These are phyloP conservation scores for Ficedula albicollis DNA, from an alignment of 2,797 vertebrate species.

Conservation along the genomic window DNA sequence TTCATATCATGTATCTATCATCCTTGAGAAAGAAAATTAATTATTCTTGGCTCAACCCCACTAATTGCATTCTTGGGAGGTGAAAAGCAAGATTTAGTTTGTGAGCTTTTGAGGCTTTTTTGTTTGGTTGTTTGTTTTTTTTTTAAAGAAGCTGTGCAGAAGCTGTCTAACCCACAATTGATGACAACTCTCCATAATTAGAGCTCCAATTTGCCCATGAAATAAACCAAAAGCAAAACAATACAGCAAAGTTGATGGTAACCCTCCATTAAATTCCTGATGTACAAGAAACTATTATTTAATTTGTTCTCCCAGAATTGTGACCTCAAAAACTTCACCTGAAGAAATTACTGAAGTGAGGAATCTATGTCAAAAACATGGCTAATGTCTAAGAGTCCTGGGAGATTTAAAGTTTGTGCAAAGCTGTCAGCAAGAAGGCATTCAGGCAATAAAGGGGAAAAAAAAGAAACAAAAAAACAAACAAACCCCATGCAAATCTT, in stretches of 20 bases:
- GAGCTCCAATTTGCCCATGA: background rate
- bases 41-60: background rate
- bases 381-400: background rate
- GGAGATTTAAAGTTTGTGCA: background rate
- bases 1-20: background rate
- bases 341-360: background rate
- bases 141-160: background rate
- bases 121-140: background rate
- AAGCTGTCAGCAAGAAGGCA: background rate
- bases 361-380: background rate
- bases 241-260: background rate
- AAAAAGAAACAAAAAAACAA: rapidly evolving
- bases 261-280: background rate
- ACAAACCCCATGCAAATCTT: background rate
- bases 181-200: background rate
- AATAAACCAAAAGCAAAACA: background rate
- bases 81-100: background rate
- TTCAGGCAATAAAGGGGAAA: background rate
- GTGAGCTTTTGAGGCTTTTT: background rate
- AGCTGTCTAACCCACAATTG: background rate
- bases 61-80: background rate
- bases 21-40: background rate
- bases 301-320: background rate
- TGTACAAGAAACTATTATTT: background rate
- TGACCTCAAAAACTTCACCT: background rate